Evolutionary conservation across 2,888 invertebrate species (phyloP), one percentile per base, ranked within the genome.

Genomic region (Odontocerum albicorne): DNA sequence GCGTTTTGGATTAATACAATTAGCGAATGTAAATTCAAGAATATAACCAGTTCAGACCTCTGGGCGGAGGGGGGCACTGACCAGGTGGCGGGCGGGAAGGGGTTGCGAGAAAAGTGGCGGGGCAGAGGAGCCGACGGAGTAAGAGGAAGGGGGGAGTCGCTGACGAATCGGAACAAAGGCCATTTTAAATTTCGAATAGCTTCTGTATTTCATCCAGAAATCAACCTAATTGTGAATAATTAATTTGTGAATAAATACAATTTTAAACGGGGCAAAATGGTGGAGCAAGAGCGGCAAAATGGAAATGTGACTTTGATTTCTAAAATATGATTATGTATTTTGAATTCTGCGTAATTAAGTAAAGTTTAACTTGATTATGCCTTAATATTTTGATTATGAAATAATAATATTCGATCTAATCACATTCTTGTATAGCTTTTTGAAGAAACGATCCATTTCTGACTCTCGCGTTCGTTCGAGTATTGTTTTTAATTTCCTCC

Each of bases 171-270:
- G 60, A 60, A 60, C 57, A 60, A 60, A 60, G 60, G 44, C 53
- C 57, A 57, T 60, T 60, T 60, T 60, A 60, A 51, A 60, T 60
- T 60, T 56, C 54, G 57, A 57, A 60, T 57, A 46, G 60, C 60
- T 60, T 60, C 60, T 60, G 60, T 60, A 54, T 60, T 60, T 60
- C 60, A 55, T 57, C 51, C 55, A 51, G 57, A 60, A 60, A 60
- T 60, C 60, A 57, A 54, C 57, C 57, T 60, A 60, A 60, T 60
- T 60, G 60, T 60, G 60, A 60, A 60, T 60, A 60, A 60, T 60
- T 60, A 60, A 60, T 60, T 60, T 56, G 57, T 47, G 60, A 60
- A 60, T 60, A 60, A 57, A 60, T 60, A 60, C 60, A 60, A 53
- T 60, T 60, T 54, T 57, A 60, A 49, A 51, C 45, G 51, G 40